Evolutionary conservation across 2,888 invertebrate species (phyloP), one percentile per base, ranked within the genome.

Genomic region (Fabriciana adippe): DNA sequence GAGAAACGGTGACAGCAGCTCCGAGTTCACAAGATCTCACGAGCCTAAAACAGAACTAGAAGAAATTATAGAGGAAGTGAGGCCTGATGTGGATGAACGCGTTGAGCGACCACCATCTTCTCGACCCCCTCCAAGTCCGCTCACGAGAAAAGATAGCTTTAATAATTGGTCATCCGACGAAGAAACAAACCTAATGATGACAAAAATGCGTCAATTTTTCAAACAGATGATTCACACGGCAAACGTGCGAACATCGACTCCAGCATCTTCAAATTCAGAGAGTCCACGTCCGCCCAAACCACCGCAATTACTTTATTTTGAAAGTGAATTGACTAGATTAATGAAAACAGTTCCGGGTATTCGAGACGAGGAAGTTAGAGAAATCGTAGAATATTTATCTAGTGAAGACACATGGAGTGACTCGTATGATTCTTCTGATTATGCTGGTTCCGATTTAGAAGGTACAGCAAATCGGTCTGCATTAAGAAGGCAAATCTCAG

Each of bases 281-380:
- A 93, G 94, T 76, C 86, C 93, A 5, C 94, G 94, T 71, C 94
- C 95, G 35, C 94, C 94, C 35, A 97, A 97, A 85, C 97, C 97
- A 18, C 96, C 97, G 0, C 97, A 97, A 81, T 88, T 98, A 73
- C 95, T 97, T 15, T 97, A 97, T 82, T 97, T 98, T 78, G 98
- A 98, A 92, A 97, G 96, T 77, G 97, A 98, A 90, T 87, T 98
- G 60, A 97, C 97, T 0, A 93, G 97, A 68, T 89, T 98, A 74
- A 98, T 98, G 98, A 97, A 97, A 93, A 97, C 97, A 0, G 98
- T 98, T 55, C 97, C 97, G 0, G 97, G 97, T 35, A 97, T 98
- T 74, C 94, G 97, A 70, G 97, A 97, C 79, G 97, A 97, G 76
- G 97, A 97, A 86, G 97, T 97, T 51, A 95, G 96, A 26, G 97